A percentile compares a stretch with the other conserved stretches of the same genome.
Evolutionary conservation across 2,797 vertebrate genomes (phyloP).

Genomic region (Leontocebus nigricollis): DNA sequence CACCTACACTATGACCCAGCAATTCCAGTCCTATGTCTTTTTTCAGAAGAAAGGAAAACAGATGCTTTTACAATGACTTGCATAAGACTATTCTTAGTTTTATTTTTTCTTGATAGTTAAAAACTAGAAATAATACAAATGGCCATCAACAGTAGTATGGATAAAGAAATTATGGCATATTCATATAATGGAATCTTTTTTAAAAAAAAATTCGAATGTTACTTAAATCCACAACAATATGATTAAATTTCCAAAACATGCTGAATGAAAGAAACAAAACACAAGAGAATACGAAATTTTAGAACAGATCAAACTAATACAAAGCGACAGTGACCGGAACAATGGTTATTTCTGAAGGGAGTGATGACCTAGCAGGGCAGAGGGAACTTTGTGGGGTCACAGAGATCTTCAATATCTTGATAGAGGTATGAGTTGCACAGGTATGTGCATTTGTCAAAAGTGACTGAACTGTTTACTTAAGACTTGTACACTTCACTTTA

Average conservation of each 20-base stretch:
- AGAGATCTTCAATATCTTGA: neutral
- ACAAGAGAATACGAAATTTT: neutral
- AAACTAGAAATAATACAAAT: neutral
- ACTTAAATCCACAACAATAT: neutral
- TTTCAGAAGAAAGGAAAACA: neutral
- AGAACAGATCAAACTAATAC: neutral
- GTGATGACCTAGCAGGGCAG: neutral
- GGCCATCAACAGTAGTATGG: neutral
- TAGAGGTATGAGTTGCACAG: neutral
- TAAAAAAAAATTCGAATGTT: neutral
- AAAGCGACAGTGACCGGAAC: neutral
- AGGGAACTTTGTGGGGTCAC: neutral
- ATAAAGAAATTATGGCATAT: neutral
- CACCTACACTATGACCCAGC: neutral
- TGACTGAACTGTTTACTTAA: neutral
- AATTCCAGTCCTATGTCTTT: neutral
- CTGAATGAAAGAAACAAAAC: conserved; percentile 5
- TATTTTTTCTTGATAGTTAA: neutral
- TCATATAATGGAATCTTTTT: neutral
- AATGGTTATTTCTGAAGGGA: neutral
- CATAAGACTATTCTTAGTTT: neutral
- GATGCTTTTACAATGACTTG: neutral
- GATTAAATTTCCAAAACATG: conserved; percentile 1
- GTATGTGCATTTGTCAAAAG: neutral
- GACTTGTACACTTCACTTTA: neutral